Percentiles rank a stretch among this genome's conserved stretches.
phyloP scores from a whole-genome alignment of 1,140 invertebrate species.

The Holcopasites calliopsidis region DNA sequence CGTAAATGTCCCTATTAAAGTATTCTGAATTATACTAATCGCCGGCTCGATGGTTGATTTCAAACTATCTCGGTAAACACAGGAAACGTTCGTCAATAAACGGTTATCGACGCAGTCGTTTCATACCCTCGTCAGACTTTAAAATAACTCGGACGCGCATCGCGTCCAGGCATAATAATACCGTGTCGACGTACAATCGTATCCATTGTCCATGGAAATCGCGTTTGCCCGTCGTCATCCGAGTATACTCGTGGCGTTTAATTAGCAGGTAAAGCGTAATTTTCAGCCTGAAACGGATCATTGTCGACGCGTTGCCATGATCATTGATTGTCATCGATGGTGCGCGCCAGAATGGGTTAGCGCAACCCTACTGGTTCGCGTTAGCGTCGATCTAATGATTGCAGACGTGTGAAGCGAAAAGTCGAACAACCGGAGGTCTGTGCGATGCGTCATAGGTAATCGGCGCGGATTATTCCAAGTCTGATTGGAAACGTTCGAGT shows the following conservation, averaged over 20 bases:
- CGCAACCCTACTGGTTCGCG: constrained; percentile 29
- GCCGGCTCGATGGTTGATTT: not conserved
- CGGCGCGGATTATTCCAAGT: not conserved
- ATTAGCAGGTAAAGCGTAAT: constrained; percentile 48
- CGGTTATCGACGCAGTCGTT: not conserved
- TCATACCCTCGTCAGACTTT: not conserved
- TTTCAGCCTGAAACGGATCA: not conserved
- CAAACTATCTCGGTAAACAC: too few species aligned
- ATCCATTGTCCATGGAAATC: constrained; percentile 4
- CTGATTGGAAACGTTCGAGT: not conserved
- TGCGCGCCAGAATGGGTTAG: too few species aligned
- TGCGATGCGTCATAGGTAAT: not conserved
- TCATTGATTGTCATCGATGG: too few species aligned
- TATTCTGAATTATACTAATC: not conserved
- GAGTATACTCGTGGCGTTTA: constrained; percentile 14
- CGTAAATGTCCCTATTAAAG: not conserved
- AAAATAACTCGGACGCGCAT: constrained; percentile 14
- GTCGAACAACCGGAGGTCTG: not conserved
- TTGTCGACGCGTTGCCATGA: constrained; percentile 3
- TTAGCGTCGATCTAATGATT: constrained; percentile 20
- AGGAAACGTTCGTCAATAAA: constrained; percentile 2
- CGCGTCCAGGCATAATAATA: not conserved
- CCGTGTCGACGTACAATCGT: constrained; percentile 22
- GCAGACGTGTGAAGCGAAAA: not conserved
- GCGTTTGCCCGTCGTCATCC: not conserved